A percentile compares a stretch with the other conserved stretches of the same genome.
Evolutionary conservation across 2,888 invertebrate genomes (phyloP).

Genomic region (Drosophila meridiana): DNA sequence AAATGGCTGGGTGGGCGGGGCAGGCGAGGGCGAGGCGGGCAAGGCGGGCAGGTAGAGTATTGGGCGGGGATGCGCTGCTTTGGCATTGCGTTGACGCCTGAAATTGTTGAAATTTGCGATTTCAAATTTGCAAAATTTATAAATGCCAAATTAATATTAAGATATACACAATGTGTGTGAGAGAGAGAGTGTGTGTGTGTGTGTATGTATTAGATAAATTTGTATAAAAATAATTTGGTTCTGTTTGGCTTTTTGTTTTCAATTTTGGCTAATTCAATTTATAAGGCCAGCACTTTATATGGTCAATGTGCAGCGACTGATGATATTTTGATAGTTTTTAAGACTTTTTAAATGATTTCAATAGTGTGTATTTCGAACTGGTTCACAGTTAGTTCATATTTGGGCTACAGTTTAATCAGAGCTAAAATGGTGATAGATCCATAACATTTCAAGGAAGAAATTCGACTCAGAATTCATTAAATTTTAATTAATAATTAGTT

Average conservation of each 20-base stretch:
- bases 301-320: constrained; percentile 4
- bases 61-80: constrained; percentile 53
- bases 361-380: not conserved
- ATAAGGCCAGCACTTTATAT: constrained; percentile 11
- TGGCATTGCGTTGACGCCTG: constrained; percentile 72
- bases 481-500: not conserved
- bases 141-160: constrained; percentile 74
- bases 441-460: too few relatives aligned
- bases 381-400: not conserved
- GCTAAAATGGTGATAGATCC: too few relatives aligned
- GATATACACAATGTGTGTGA: constrained; percentile 35
- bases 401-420: not conserved
- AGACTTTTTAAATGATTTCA: too few relatives aligned
- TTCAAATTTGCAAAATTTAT: constrained; percentile 60
- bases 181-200: not conserved
- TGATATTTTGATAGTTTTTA: not conserved
- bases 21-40: not conserved
- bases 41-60: not conserved
- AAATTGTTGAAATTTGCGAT: constrained; percentile 75
- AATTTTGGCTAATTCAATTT: constrained; percentile 23
- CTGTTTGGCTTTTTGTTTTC: constrained; percentile 13
- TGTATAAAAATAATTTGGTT: constrained; percentile 25
- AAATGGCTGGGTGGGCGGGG: not conserved
- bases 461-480: too few relatives aligned
- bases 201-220: constrained; percentile 10